Evolutionary conservation across 2,113 vertebrate species (phyloP).

Genomic region (Carassius carassius): DNA sequence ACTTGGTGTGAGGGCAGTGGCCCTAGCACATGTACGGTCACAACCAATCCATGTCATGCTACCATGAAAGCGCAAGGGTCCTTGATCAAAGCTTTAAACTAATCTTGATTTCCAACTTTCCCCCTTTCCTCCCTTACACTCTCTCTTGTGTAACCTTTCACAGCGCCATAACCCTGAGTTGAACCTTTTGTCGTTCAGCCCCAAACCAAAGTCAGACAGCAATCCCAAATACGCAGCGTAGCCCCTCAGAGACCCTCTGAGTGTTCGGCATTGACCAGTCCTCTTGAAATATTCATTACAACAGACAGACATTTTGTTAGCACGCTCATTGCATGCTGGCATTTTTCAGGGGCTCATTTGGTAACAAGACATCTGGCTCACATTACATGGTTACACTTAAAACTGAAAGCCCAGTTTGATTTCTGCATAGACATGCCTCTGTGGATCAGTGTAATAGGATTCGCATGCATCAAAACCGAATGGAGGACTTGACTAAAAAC

Average conservation of each 20-base stretch:
- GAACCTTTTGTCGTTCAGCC: conserved; percentile 63
- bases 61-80: conserved; percentile 70
- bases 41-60: conserved; percentile 72
- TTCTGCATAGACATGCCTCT: conserved; percentile 71
- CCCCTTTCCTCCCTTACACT: conserved; percentile 63
- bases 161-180: conserved; percentile 68
- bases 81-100: conserved; percentile 75
- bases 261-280: conserved; percentile 39
- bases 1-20: conserved; percentile 45
- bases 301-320: conserved; percentile 69
- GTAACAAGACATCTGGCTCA: conserved; percentile 76
- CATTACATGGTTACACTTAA: conserved; percentile 74
- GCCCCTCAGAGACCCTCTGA: conserved; percentile 19
- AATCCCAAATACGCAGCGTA: conserved; percentile 9
- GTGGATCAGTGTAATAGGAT: conserved; percentile 71
- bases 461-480: conserved; percentile 65
- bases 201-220: conserved; percentile 25
- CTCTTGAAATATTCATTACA: conserved; percentile 77
- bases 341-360: conserved; percentile 38
- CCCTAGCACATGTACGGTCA: conserved; percentile 67
- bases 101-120: conserved; percentile 71
- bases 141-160: conserved; percentile 51
- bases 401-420: conserved; percentile 70
- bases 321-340: conserved; percentile 24
- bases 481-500: conserved; percentile 55